Percentiles rank a stretch among this genome's conserved stretches.
phyloP scores from a whole-genome alignment of 2,113 vertebrate species.

The Ceuthmochares aereus region DNA sequence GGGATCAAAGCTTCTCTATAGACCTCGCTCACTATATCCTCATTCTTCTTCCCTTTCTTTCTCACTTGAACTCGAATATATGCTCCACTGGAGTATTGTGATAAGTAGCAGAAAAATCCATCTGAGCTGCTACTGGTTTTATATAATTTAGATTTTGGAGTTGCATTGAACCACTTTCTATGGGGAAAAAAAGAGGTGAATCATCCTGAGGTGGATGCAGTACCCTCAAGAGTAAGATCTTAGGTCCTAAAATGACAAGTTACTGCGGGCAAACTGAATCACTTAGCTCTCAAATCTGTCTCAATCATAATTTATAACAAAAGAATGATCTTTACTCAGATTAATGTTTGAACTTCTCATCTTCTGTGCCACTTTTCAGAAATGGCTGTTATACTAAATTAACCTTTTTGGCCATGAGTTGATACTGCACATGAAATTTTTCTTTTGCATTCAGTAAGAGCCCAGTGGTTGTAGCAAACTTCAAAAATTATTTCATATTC shows the following conservation, averaged over 20 bases:
- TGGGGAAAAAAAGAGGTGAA: not conserved
- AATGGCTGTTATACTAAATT: conserved; percentile 47
- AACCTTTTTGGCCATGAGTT: conserved; percentile 46
- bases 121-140: not conserved
- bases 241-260: not conserved
- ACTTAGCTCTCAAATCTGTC: conserved; percentile 37
- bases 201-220: not conserved
- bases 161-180: not conserved
- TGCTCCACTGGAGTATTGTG: not conserved
- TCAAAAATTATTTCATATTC: conserved; percentile 59
- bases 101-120: not conserved
- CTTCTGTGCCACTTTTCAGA: conserved; percentile 51
- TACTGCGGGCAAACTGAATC: conserved; percentile 2
- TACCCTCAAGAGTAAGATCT: not conserved
- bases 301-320: conserved; percentile 46
- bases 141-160: not conserved
- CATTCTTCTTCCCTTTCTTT: not conserved
- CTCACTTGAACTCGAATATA: not conserved
- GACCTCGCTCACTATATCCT: not conserved
- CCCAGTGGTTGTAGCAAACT: conserved; percentile 45
- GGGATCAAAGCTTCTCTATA: not conserved
- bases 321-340: conserved; percentile 42
- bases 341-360: conserved; percentile 44
- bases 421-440: conserved; percentile 46
- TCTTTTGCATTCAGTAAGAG: conserved; percentile 35